A percentile compares a stretch with the other conserved stretches of the same genome.
These are phyloP conservation scores for Zeugodacus cucurbitae DNA, from an alignment of 1,140 invertebrate genomes.

Conservation along the genomic window DNA sequence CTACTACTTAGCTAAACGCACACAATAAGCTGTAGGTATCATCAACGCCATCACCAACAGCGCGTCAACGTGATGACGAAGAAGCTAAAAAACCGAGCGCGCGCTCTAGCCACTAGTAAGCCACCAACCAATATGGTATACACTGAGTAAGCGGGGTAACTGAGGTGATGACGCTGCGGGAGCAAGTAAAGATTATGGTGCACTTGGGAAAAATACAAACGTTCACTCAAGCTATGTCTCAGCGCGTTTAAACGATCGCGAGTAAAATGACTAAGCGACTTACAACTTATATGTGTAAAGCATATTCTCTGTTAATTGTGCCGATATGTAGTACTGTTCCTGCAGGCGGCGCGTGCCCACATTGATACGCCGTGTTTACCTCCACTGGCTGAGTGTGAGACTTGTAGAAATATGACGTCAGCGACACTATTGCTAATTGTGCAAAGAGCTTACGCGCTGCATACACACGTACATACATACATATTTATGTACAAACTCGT, in stretches of 20 bases:
- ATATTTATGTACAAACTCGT: not conserved
- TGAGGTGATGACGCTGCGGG: not conserved
- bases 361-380: not conserved
- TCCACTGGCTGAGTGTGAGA: not conserved
- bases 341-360: conserved; percentile 35
- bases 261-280: conserved; percentile 12
- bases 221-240: not conserved
- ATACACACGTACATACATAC: not conserved
- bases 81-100: not conserved
- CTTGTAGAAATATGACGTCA: conserved; percentile 22
- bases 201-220: not conserved
- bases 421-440: conserved; percentile 2
- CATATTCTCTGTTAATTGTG: not conserved
- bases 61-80: not conserved
- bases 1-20: not conserved
- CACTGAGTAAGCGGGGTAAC: not conserved
- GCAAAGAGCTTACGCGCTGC: not conserved
- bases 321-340: not conserved
- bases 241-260: conserved; percentile 1
- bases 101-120: not conserved
- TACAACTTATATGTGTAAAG: not conserved
- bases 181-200: not conserved
- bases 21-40: not conserved
- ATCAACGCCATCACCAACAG: conserved; percentile 2
- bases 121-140: not conserved